Percentiles rank a stretch among this genome's conserved stretches.
Evolutionary conservation across 2,797 vertebrate genomes (phyloP).

Genomic region (Meda fulgida): DNA sequence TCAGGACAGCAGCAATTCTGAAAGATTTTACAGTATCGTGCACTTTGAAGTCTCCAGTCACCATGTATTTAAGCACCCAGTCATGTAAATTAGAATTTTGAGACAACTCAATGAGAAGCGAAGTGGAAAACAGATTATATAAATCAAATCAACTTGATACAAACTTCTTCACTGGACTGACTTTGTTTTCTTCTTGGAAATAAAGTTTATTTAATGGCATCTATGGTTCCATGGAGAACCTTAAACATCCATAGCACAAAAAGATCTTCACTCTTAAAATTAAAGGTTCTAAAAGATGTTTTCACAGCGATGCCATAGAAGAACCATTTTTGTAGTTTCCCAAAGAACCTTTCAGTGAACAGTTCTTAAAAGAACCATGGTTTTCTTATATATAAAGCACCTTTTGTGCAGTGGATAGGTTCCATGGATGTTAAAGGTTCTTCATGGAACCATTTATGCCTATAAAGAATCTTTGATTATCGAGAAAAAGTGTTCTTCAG

Average conservation of each 20-base stretch:
- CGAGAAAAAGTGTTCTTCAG: too few species aligned
- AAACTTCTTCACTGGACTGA: background rate
- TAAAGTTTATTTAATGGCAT: background rate
- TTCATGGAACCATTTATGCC: background rate
- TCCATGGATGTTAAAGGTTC: background rate
- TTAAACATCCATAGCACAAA: background rate
- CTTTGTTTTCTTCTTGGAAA: background rate
- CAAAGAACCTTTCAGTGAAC: background rate
- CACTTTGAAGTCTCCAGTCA: slow-evolving; percentile 4
- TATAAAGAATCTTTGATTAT: background rate
- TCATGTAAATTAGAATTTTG: background rate
- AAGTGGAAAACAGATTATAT: background rate
- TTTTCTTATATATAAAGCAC: background rate
- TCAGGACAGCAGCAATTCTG: background rate
- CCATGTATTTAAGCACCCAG: background rate
- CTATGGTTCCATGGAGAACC: background rate
- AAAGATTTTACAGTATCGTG: background rate
- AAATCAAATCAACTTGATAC: background rate
- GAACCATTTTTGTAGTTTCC: background rate
- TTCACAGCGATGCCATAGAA: background rate
- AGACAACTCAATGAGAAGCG: background rate
- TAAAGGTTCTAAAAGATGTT: background rate
- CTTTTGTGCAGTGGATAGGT: background rate
- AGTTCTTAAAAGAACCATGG: background rate
- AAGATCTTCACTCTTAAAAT: background rate